Conservation (phyloP, 2,797 vertebrate genomes). For the Falco novaeseelandiae region DNA sequence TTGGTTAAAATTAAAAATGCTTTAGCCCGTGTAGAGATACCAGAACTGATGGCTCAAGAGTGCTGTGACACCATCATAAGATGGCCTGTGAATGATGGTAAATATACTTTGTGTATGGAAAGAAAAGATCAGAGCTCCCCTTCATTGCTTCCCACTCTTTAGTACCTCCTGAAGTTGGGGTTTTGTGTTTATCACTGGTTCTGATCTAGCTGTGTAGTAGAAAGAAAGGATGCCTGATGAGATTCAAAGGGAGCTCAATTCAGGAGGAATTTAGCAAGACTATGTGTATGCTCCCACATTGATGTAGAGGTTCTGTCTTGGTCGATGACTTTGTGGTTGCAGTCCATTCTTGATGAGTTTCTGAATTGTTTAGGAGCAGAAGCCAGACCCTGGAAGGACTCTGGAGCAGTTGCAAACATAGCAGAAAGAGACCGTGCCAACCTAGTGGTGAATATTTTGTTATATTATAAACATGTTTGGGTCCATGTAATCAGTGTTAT, state of each 20-base stretch:
- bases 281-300: neutral
- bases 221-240: neutral
- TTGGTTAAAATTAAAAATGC: neutral
- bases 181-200: neutral
- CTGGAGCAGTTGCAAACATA: neutral
- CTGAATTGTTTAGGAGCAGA: constrained; percentile 12
- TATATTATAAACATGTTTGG: neutral
- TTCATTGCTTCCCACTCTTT: neutral
- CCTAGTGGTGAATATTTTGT: neutral
- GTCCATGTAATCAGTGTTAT: neutral
- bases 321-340: neutral
- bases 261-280: neutral
- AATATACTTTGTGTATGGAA: neutral
- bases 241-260: neutral
- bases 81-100: neutral
- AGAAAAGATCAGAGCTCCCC: neutral
- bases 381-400: neutral
- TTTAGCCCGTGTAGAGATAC: neutral
- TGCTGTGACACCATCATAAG: neutral
- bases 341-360: neutral
- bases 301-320: neutral
- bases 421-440: neutral
- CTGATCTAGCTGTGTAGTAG: neutral
- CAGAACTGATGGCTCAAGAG: neutral
- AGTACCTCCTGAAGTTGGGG: neutral